Evolutionary conservation across 2,888 invertebrate species (phyloP).

Genomic region (Pandemis corylana): DNA sequence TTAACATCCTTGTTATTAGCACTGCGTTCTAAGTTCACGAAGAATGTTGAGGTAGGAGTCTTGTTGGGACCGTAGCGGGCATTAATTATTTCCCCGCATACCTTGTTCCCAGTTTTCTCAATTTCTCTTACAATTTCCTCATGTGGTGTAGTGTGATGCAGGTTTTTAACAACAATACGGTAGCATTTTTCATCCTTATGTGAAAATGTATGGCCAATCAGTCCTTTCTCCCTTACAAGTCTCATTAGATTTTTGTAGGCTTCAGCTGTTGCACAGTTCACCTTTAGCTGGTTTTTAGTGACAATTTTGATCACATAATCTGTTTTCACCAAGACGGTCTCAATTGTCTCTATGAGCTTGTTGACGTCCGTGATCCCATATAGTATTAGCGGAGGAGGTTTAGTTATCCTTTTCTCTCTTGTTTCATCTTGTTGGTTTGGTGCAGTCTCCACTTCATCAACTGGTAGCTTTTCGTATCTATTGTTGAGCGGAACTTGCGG

Average conservation of each 20-base stretch:
- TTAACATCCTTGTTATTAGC: slow-evolving; percentile 18
- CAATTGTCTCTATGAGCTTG: too few relatives aligned
- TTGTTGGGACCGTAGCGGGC: slow-evolving; percentile 1
- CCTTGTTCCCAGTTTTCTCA: not conserved
- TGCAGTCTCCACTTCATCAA: too few relatives aligned
- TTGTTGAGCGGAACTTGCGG: too few relatives aligned
- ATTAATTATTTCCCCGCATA: slow-evolving; percentile 26
- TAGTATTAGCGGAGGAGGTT: too few relatives aligned
- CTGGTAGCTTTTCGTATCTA: too few relatives aligned
- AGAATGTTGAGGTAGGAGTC: slow-evolving; percentile 2
- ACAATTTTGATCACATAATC: too few relatives aligned
- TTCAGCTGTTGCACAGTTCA: not conserved
- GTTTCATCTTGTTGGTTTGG: too few relatives aligned
- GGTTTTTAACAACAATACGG: not conserved
- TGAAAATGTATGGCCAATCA: slow-evolving; percentile 12
- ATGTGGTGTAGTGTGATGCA: slow-evolving; percentile 8
- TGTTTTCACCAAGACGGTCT: too few relatives aligned
- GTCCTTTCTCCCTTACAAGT: not conserved
- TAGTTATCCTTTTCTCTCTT: too few relatives aligned
- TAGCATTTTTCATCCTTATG: not conserved
- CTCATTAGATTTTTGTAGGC: not conserved
- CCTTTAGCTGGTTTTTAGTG: too few relatives aligned
- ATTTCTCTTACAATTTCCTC: not conserved
- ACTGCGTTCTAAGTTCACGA: slow-evolving; percentile 16
- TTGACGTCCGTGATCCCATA: too few relatives aligned